A percentile compares a stretch with the other conserved stretches of the same genome.
Conservation (phyloP, 2,797 vertebrate genomes). For the Melanitta fusca region DNA sequence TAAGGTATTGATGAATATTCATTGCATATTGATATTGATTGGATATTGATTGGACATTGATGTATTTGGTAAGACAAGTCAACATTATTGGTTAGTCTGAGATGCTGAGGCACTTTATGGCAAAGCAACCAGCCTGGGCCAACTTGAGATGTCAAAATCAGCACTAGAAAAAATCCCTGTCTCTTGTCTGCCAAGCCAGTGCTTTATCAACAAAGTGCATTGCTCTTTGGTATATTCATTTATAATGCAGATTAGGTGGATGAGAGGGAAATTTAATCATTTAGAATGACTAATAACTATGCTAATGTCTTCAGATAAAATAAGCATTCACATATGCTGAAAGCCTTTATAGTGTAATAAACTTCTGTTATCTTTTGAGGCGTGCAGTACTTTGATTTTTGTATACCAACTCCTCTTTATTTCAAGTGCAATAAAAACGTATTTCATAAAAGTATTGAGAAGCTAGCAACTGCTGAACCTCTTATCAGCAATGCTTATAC, state of each 20-base stretch:
- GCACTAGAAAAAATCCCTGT: neutral
- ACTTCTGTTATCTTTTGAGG: slow-evolving; percentile 64
- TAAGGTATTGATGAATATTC: neutral
- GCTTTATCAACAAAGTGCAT: neutral
- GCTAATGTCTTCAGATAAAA: slow-evolving; percentile 70
- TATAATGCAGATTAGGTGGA: slow-evolving; percentile 63
- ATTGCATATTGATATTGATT: neutral
- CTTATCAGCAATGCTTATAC: neutral
- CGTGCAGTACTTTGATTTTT: slow-evolving; percentile 36
- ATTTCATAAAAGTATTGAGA: neutral
- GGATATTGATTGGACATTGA: neutral
- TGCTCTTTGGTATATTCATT: slow-evolving; percentile 51
- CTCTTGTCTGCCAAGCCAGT: neutral
- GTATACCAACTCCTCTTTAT: slow-evolving; percentile 27
- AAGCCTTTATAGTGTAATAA: slow-evolving; percentile 59
- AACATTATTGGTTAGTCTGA: neutral
- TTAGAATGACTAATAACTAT: slow-evolving; percentile 69
- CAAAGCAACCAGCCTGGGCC: neutral
- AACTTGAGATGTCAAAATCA: neutral
- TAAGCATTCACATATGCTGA: slow-evolving; percentile 51
- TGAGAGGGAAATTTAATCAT: slow-evolving; percentile 52
- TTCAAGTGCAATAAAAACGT: slow-evolving; percentile 33
- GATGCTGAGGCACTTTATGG: neutral
- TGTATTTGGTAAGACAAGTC: neutral
- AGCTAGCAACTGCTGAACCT: neutral